Evolutionary conservation across 2,888 invertebrate genomes (phyloP).

Genomic region (Spialia ferax): DNA sequence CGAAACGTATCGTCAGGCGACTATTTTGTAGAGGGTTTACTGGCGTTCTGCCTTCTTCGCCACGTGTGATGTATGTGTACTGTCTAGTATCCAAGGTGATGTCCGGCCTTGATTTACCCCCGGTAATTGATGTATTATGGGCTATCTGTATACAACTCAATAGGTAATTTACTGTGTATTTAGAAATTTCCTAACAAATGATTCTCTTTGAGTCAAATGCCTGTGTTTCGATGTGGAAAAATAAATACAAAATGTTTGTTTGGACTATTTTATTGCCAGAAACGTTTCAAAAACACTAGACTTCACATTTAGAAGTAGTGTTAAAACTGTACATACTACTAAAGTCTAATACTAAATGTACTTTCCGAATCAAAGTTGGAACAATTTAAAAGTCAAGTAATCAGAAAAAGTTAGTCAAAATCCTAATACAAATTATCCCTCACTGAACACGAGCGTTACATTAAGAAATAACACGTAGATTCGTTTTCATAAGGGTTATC

Average conservation of each 20-base stretch:
- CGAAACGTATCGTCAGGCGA: slow-evolving; percentile 1
- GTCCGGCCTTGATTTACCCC: slow-evolving; percentile 69
- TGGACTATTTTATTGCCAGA: slow-evolving; percentile 86
- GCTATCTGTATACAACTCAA: slow-evolving; percentile 16
- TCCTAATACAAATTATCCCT: slow-evolving; percentile 57
- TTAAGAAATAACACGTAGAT: slow-evolving; percentile 67
- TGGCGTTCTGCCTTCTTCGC: slow-evolving; percentile 38
- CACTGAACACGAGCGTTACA: slow-evolving; percentile 69
- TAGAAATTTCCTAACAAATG: slow-evolving; percentile 1
- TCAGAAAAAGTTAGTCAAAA: slow-evolving; percentile 73
- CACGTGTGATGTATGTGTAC: slow-evolving; percentile 60
- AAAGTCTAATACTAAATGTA: slow-evolving; percentile 79
- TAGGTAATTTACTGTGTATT: slow-evolving; percentile 14
- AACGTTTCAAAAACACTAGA: slow-evolving; percentile 82
- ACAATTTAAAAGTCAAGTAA: slow-evolving; percentile 58
- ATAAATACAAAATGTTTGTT: slow-evolving; percentile 54
- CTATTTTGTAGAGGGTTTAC: slow-evolving; percentile 41
- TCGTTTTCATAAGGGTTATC: slow-evolving; percentile 69
- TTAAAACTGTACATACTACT: slow-evolving; percentile 79
- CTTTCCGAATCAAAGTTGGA: slow-evolving; percentile 65
- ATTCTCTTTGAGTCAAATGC: neutral
- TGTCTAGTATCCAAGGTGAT: slow-evolving; percentile 74
- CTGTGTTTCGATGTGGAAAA: neutral
- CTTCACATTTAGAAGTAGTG: slow-evolving; percentile 70
- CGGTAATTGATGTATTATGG: slow-evolving; percentile 61